Conservation (phyloP, 2,888 invertebrate species). For the Muscina levida region DNA sequence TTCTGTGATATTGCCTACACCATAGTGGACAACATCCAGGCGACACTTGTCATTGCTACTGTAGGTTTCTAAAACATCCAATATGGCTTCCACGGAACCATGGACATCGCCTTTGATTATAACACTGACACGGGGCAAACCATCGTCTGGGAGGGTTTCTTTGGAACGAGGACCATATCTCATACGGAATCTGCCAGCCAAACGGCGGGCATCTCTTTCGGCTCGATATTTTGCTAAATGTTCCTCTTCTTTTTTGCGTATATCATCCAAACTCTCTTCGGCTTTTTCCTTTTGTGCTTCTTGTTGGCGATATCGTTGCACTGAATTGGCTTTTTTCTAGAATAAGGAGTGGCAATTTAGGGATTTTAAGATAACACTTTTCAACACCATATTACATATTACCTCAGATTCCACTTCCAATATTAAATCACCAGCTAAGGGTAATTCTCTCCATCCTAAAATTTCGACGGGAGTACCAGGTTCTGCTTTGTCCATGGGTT, state of each 20-base stretch:
- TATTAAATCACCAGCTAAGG: slow-evolving; percentile 92
- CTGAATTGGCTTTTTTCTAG: slow-evolving; percentile 85
- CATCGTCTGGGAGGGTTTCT: slow-evolving; percentile 81
- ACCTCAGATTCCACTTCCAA: slow-evolving; percentile 91
- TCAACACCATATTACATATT: background rate
- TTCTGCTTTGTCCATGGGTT: slow-evolving; percentile 84
- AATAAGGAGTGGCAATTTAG: background rate
- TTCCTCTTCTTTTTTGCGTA: slow-evolving; percentile 84
- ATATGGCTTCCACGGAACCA: slow-evolving; percentile 96
- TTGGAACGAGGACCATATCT: slow-evolving; percentile 83
- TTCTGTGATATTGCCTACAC: slow-evolving; percentile 92
- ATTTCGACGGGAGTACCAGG: slow-evolving; percentile 91
- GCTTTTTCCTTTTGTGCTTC: slow-evolving; percentile 84
- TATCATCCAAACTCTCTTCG: slow-evolving; percentile 83
- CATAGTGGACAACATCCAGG: slow-evolving; percentile 92
- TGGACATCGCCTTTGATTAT: slow-evolving; percentile 94
- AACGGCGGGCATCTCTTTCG: slow-evolving; percentile 83
- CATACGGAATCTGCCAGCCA: slow-evolving; percentile 83
- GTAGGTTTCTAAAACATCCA: slow-evolving; percentile 94
- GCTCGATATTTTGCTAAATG: slow-evolving; percentile 85
- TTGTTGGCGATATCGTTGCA: slow-evolving; percentile 84
- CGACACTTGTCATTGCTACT: slow-evolving; percentile 86
- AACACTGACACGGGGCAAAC: slow-evolving; percentile 82
- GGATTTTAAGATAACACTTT: background rate
- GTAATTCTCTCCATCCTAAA: slow-evolving; percentile 94